Base-by-base conservation (phyloP, 2,113 vertebrate genomes). In the Embiotoca jacksoni region DNA sequence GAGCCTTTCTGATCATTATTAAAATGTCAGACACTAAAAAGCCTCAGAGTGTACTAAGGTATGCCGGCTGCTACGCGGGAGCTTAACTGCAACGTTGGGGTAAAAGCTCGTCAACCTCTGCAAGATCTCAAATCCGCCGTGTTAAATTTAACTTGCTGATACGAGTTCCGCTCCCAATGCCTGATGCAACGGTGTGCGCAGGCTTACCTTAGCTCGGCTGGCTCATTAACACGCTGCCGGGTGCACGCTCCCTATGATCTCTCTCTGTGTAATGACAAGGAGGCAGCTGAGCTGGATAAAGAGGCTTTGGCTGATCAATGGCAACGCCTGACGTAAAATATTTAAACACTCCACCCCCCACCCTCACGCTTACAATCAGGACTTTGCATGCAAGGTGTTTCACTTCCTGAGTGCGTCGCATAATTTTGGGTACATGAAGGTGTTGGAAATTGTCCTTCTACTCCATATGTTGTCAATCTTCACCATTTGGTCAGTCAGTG, bases 191-290 rank as follows among this genome's bases (percentile, higher is more conserved):
- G 41, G 44, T 23, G 64, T 63, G 61, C 61, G 3, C 61, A 7
- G 69, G 46, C 76, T 87, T 71, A 82, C 86, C 81, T 88, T 74
- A 32, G 36, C 73, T 37, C 2, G 3, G n/a, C 63, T 16, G 66
- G 66, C 73, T 90, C 81, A 83, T 88, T 87, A 84, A 41, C 59
- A 58, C 49, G 10, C 86, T 53, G 72, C 75, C 14, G 85, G 81
- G 78, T 37, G 72, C 57, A 35, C 2, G 16, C 80, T 23, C 68
- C 30, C 78, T 87, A 33, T 83, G 89, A 87, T 85, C 89, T 70
- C 44, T 33, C 23, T 2, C 59, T 52, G 68, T 80, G 79, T 77
- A 82, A 72, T 56, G 70, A 86, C 75, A 82, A 13, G 4, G 44
- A 83, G 78, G 62, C 81, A 78, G 73, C 57, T 67, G 84, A 81